Conservation (phyloP, 2,797 vertebrate species). For the Podarcis lilfordi region DNA sequence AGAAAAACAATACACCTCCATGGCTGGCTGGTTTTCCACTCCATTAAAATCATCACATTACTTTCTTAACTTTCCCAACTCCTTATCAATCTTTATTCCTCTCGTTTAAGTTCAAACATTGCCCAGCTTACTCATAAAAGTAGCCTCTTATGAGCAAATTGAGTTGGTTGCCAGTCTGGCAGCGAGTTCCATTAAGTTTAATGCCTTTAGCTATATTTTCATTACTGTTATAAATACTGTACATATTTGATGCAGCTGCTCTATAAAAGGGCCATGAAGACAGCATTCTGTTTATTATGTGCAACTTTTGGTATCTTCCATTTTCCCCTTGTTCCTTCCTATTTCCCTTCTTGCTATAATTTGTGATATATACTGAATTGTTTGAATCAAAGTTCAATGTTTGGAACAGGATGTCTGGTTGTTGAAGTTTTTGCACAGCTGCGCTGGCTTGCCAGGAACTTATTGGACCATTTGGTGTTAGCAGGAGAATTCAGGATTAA, state of each 20-base stretch:
- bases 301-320: background rate
- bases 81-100: conserved; percentile 27
- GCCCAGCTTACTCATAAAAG: background rate
- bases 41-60: conserved; percentile 32
- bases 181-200: conserved; percentile 23
- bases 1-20: conserved; percentile 49
- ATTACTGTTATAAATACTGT: conserved; percentile 35
- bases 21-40: conserved; percentile 49
- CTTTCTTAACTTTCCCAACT: conserved; percentile 30
- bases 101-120: conserved; percentile 25
- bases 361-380: background rate
- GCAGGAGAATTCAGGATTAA: background rate
- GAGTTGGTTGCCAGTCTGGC: conserved; percentile 16
- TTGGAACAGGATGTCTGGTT: background rate
- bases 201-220: conserved; percentile 40
- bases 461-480: background rate
- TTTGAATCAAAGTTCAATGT: background rate
- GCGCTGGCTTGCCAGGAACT: background rate
- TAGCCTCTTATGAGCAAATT: conserved; percentile 15
- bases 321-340: background rate
- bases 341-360: background rate
- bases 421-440: background rate
- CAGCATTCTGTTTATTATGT: background rate
- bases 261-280: background rate
- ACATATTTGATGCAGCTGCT: conserved; percentile 24